Percentiles rank a stretch among this genome's conserved stretches.
Evolutionary conservation across 2,113 vertebrate species (phyloP).

Genomic region (Pelvicachromis taeniatus): DNA sequence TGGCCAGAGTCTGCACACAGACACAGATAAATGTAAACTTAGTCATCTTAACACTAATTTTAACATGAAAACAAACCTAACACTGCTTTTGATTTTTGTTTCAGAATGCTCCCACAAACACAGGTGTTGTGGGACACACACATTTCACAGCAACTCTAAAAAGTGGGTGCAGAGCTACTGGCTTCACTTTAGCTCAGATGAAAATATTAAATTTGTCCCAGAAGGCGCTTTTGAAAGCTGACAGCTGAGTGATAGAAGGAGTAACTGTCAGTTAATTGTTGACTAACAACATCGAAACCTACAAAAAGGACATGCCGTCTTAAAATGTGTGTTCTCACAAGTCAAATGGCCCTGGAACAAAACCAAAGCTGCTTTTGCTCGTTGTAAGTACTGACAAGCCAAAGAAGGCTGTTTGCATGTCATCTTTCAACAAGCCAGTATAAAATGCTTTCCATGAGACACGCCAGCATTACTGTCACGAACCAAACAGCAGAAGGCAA

Average conservation of each 20-base stretch:
- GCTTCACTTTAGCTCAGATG: fast-evolving
- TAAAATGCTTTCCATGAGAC: background rate
- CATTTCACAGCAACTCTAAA: background rate
- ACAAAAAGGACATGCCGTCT: background rate
- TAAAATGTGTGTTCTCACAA: background rate
- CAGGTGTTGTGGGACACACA: background rate
- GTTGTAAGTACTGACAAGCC: fast-evolving
- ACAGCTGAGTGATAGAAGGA: background rate
- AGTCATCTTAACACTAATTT: background rate
- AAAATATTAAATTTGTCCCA: background rate
- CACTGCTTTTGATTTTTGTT: background rate
- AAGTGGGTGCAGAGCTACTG: fast-evolving
- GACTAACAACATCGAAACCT: background rate
- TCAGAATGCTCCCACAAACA: background rate
- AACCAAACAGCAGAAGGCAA: background rate
- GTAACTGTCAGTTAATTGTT: background rate
- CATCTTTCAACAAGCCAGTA: background rate
- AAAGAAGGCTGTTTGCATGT: background rate
- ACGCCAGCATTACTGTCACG: background rate
- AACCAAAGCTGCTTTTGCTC: background rate
- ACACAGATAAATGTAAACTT: background rate
- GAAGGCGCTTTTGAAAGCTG: background rate
- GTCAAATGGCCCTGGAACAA: background rate
- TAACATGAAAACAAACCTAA: background rate
- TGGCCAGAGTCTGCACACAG: conserved; percentile 77